phyloP scores from a whole-genome alignment of 2,113 vertebrate species.

The Nanorana parkeri region DNA sequence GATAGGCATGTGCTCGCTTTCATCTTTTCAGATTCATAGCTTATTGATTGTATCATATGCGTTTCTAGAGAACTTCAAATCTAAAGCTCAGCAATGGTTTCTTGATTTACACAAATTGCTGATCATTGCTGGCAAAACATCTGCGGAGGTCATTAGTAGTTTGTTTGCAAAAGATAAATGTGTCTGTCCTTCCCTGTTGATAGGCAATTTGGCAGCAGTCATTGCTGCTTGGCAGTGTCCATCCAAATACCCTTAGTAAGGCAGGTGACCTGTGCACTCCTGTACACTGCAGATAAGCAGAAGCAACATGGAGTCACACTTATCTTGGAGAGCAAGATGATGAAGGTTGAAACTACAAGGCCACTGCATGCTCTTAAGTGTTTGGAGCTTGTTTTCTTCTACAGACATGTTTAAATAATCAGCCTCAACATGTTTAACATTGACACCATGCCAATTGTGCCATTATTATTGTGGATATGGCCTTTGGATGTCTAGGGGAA shows the following conservation, averaged over 20 bases:
- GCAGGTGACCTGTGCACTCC: conserved; percentile 33
- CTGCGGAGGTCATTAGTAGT: not conserved
- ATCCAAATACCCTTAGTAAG: not conserved
- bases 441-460: not conserved
- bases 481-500: not conserved
- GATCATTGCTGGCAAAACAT: conserved; percentile 1
- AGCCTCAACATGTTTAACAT: conserved; percentile 1
- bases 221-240: not conserved
- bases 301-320: not conserved
- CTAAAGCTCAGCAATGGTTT: conserved; percentile 7
- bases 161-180: conserved; percentile 10
- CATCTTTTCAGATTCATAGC: conserved; percentile 38
- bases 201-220: conserved; percentile 25
- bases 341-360: not conserved
- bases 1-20: conserved; percentile 27
- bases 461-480: not conserved
- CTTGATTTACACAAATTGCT: conserved; percentile 31
- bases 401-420: not conserved
- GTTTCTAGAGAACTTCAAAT: conserved; percentile 27
- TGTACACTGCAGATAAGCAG: conserved; percentile 33
- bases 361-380: not conserved
- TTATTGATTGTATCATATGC: conserved; percentile 32
- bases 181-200: conserved; percentile 19
- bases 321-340: conserved; percentile 14
- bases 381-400: not conserved